Percentiles rank a stretch among this genome's conserved stretches.
phyloP scores from a whole-genome alignment of 2,888 invertebrate species.

The Himalopsyche japonica region DNA sequence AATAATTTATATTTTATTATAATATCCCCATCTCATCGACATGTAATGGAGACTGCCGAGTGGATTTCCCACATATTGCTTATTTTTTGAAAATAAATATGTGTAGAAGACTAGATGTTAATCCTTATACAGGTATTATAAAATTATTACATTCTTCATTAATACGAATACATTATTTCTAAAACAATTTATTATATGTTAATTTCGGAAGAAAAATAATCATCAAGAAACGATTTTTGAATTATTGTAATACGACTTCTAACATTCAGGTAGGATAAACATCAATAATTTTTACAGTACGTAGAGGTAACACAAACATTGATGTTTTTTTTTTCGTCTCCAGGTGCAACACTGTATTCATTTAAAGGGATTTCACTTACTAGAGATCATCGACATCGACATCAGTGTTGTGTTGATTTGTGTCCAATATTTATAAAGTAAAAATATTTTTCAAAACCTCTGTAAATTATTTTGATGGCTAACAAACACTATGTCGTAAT shows the following conservation, averaged over 20 bases:
- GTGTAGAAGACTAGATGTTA: slow-evolving; percentile 14
- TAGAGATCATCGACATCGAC: neutral
- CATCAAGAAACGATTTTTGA: neutral
- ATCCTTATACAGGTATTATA: slow-evolving; percentile 10
- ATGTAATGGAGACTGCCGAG: neutral
- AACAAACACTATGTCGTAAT: neutral
- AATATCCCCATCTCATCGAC: neutral
- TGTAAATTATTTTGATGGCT: neutral
- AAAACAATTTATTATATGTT: neutral
- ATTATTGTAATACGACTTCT: neutral
- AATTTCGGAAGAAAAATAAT: neutral
- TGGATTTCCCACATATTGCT: slow-evolving; percentile 2
- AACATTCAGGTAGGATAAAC: slow-evolving; percentile 32
- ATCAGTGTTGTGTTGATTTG: neutral
- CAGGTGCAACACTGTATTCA: neutral
- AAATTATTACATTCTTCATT: slow-evolving; percentile 12
- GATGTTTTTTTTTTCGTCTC: neutral
- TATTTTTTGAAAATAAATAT: slow-evolving; percentile 17
- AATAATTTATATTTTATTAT: slow-evolving; percentile 16
- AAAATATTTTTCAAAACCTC: neutral
- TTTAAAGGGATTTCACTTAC: neutral
- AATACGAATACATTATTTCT: neutral
- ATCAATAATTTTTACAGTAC: slow-evolving; percentile 14
- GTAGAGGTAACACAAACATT: neutral
- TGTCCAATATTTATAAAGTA: neutral